These are phyloP conservation scores for Limulus polyphemus DNA, from an alignment of 2,888 invertebrate genomes.

Conservation along the genomic window DNA sequence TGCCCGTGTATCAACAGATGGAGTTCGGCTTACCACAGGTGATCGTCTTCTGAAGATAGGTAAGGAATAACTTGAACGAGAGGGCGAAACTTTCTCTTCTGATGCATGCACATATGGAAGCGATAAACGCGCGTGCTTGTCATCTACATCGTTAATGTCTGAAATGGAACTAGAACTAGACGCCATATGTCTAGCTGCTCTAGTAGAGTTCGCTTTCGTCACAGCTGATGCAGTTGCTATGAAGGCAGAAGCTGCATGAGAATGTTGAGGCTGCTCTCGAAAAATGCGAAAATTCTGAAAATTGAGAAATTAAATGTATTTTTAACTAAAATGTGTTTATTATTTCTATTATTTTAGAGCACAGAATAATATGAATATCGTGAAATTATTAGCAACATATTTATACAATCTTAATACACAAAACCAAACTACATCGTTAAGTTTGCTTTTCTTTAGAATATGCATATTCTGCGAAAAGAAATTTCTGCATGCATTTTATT, in stretches of 20 bases:
- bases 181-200: too few species aligned
- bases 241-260: constrained; percentile 5
- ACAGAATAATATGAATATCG: too few species aligned
- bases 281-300: constrained; percentile 22
- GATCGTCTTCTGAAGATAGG: constrained; percentile 11
- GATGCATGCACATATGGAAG: constrained; percentile 19
- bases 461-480: too few species aligned
- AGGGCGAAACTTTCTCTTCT: constrained; percentile 17
- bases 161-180: neutral
- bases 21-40: neutral
- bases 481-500: too few species aligned
- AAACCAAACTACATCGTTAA: too few species aligned
- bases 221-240: too few species aligned
- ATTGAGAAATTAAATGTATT: neutral
- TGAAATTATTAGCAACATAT: too few species aligned
- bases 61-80: constrained; percentile 20
- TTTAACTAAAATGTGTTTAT: too few species aligned
- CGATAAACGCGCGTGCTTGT: constrained; percentile 18
- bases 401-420: too few species aligned
- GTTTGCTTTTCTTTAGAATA: too few species aligned
- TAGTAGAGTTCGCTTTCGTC: too few species aligned
- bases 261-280: constrained; percentile 19
- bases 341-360: too few species aligned
- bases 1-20: constrained; percentile 21
- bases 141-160: constrained; percentile 7